Percentiles rank a stretch among this genome's conserved stretches.
phyloP scores from a whole-genome alignment of 2,888 invertebrate species.

The Mystacides longicornis region DNA sequence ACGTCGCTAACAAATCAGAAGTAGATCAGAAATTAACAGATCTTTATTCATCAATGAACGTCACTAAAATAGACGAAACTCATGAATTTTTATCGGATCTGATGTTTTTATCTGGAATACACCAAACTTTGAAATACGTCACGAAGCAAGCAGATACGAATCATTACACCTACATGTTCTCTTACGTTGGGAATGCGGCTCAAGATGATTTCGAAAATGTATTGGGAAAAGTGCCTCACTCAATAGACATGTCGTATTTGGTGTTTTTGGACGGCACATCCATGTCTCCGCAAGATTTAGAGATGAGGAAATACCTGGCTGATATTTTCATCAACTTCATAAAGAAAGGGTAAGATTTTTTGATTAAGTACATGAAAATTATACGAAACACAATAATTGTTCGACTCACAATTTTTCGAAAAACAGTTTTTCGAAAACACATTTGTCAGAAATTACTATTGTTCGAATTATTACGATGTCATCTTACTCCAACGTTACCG shows the following conservation, averaged over 20 bases:
- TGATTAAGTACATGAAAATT: too few relatives aligned
- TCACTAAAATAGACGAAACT: constrained; percentile 7
- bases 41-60: constrained; percentile 30
- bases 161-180: constrained; percentile 5
- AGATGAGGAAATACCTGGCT: constrained; percentile 42
- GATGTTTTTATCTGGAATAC: constrained; percentile 10
- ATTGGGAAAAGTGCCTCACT: not conserved
- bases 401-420: too few relatives aligned
- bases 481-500: too few relatives aligned
- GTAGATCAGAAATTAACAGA: constrained; percentile 33
- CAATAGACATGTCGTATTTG: constrained; percentile 2
- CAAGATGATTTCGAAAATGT: not conserved
- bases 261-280: not conserved
- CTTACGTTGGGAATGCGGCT: constrained; percentile 3
- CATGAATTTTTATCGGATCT: constrained; percentile 16
- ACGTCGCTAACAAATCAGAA: constrained; percentile 33
- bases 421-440: too few relatives aligned
- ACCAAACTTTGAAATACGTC: constrained; percentile 9
- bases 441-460: too few relatives aligned
- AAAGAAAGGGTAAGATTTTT: constrained; percentile 39
- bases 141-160: not conserved
- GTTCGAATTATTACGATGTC: too few relatives aligned
- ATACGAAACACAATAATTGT: too few relatives aligned
- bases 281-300: constrained; percentile 31
- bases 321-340: constrained; percentile 60